phyloP scores from a whole-genome alignment of 2,888 invertebrate species.

The Ganaspis brasiliensis region DNA sequence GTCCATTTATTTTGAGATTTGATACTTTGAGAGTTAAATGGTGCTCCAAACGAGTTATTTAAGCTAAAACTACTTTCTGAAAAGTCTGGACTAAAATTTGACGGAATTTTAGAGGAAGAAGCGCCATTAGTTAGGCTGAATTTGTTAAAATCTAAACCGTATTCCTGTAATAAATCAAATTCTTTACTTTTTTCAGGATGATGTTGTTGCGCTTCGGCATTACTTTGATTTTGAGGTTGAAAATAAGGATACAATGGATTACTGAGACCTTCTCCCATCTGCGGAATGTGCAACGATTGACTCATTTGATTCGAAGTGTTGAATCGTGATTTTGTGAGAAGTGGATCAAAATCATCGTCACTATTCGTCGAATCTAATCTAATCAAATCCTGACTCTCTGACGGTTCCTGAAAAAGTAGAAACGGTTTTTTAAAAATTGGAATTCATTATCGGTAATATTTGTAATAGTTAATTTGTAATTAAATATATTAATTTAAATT shows the following conservation, averaged over 20 bases:
- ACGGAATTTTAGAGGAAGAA: conserved; percentile 58
- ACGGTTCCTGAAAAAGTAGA: conserved; percentile 62
- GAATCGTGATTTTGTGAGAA: conserved; percentile 79
- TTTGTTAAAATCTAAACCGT: conserved; percentile 87
- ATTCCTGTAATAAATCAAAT: conserved; percentile 87
- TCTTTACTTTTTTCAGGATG: conserved; percentile 81
- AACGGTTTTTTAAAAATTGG: too few species aligned
- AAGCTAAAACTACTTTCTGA: conserved; percentile 69
- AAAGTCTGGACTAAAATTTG: conserved; percentile 63
- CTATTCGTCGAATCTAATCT: conserved; percentile 85
- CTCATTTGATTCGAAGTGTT: conserved; percentile 79
- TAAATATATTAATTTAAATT: too few species aligned
- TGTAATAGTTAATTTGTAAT: too few species aligned
- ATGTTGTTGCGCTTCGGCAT: conserved; percentile 49
- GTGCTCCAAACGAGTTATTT: conserved; percentile 75
- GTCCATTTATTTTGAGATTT: conserved; percentile 84
- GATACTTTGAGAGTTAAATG: conserved; percentile 77
- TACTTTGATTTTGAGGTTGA: conserved; percentile 75
- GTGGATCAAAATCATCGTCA: conserved; percentile 87
- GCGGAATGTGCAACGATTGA: conserved; percentile 75
- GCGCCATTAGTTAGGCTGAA: conserved; percentile 78
- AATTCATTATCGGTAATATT: too few species aligned
- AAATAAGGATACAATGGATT: conserved; percentile 83
- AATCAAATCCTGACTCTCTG: conserved; percentile 83
- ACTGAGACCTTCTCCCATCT: conserved; percentile 77